Percentiles rank a stretch among this genome's conserved stretches.
These are phyloP conservation scores for Trachymyrmex septentrionalis DNA, from an alignment of 1,140 invertebrate species.

Conservation along the genomic window DNA sequence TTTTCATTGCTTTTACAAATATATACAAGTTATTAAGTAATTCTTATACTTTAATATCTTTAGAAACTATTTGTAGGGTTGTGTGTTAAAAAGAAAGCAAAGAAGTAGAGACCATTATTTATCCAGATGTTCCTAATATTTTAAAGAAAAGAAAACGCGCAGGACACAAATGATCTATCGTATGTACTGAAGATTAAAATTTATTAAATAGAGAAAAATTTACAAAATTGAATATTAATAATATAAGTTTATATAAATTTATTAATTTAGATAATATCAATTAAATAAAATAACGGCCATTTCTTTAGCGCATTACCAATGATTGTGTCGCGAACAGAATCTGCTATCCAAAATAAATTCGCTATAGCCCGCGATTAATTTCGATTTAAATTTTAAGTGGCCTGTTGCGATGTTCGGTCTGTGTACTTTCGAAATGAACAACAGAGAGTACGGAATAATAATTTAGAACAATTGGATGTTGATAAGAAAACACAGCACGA, in stretches of 20 bases:
- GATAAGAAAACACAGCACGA: not conserved
- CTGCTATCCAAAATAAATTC: not conserved
- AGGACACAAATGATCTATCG: no score
- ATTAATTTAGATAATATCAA: constrained; percentile 16
- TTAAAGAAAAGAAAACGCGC: no score
- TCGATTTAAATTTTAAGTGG: constrained; percentile 29
- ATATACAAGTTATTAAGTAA: no score
- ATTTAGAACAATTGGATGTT: not conserved
- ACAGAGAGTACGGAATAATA: no score
- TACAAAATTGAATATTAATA: not conserved
- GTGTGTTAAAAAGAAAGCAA: no score
- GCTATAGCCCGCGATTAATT: not conserved
- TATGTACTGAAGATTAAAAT: no score
- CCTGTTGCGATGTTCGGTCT: not conserved
- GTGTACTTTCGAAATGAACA: not conserved
- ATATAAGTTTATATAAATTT: not conserved
- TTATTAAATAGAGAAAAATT: not conserved
- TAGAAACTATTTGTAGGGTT: no score
- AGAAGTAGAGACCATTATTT: no score
- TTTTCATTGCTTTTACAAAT: no score
- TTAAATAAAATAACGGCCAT: not conserved
- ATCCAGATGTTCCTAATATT: no score
- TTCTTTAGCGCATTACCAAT: not conserved
- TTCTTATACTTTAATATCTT: no score
- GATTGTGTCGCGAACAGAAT: not conserved